Evolutionary conservation across 2,888 invertebrate species (phyloP).

Genomic region (Drosophila mimica): DNA sequence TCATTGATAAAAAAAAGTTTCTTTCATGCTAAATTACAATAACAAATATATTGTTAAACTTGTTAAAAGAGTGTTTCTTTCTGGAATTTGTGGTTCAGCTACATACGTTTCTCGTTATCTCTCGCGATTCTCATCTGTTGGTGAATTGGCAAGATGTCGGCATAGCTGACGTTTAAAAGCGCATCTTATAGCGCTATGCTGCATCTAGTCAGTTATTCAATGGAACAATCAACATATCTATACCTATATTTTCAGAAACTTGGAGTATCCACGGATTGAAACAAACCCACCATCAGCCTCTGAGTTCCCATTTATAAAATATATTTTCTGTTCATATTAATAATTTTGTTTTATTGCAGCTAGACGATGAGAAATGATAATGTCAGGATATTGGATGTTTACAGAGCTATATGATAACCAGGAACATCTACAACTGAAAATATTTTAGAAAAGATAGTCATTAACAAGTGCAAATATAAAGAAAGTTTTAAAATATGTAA

Average conservation of each 20-base stretch:
- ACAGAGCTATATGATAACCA: neutral
- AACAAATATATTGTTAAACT: slow-evolving; percentile 22
- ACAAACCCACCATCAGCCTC: neutral
- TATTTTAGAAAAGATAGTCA: neutral
- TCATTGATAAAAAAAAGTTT: slow-evolving; percentile 70
- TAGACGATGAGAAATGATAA: too few species aligned
- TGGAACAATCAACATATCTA: slow-evolving; percentile 75
- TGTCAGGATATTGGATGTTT: neutral
- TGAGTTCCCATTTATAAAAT: neutral
- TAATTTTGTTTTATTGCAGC: slow-evolving; percentile 22
- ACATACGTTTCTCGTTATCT: slow-evolving; percentile 10
- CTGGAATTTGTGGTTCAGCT: slow-evolving; percentile 20
- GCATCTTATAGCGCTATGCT: slow-evolving; percentile 84
- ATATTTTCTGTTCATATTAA: neutral
- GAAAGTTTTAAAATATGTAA: neutral
- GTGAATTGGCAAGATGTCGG: slow-evolving; percentile 86
- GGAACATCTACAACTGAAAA: neutral
- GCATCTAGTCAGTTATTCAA: slow-evolving; percentile 85
- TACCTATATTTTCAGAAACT: neutral
- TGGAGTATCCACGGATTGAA: neutral
- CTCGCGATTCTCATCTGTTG: slow-evolving; percentile 73
- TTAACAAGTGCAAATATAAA: neutral
- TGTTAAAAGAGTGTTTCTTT: slow-evolving; percentile 21
- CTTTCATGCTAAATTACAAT: slow-evolving; percentile 41
- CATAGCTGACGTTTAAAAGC: slow-evolving; percentile 85